Evolutionary conservation across 2,113 vertebrate species (phyloP).

Genomic region (Plectropomus leopardus): DNA sequence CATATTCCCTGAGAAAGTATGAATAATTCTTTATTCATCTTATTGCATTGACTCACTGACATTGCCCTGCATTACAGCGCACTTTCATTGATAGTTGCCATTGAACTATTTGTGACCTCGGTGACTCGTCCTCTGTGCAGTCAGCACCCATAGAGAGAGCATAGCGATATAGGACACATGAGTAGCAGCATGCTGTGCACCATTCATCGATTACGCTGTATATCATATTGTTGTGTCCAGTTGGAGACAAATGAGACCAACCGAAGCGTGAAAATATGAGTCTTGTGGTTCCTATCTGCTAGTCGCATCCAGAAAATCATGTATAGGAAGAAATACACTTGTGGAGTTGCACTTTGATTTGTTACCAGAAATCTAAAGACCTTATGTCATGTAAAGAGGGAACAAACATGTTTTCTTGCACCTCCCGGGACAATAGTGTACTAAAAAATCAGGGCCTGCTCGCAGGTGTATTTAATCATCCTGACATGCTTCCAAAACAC

Average conservation of each 20-base stretch:
- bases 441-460: conserved; percentile 36
- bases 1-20: conserved; percentile 38
- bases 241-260: conserved; percentile 33
- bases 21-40: conserved; percentile 29
- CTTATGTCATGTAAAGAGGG: conserved; percentile 7
- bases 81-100: conserved; percentile 47
- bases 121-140: conserved; percentile 49
- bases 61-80: conserved; percentile 33
- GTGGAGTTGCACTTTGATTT: conserved; percentile 24
- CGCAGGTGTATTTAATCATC: conserved; percentile 70
- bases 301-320: conserved; percentile 12
- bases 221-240: conserved; percentile 55
- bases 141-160: conserved; percentile 61
- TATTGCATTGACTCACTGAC: conserved; percentile 31
- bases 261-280: conserved; percentile 11
- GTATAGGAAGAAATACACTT: conserved; percentile 8
- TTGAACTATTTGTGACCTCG: conserved; percentile 67
- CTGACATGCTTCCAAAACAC: conserved; percentile 39
- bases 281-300: not conserved
- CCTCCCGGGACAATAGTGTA: conserved; percentile 22
- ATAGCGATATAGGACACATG: conserved; percentile 66
- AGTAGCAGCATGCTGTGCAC: conserved; percentile 54
- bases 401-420: conserved; percentile 33
- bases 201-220: conserved; percentile 72
- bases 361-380: conserved; percentile 25